These are phyloP conservation scores for Drosophila helvetica DNA, from an alignment of 2,888 invertebrate genomes.

Conservation along the genomic window DNA sequence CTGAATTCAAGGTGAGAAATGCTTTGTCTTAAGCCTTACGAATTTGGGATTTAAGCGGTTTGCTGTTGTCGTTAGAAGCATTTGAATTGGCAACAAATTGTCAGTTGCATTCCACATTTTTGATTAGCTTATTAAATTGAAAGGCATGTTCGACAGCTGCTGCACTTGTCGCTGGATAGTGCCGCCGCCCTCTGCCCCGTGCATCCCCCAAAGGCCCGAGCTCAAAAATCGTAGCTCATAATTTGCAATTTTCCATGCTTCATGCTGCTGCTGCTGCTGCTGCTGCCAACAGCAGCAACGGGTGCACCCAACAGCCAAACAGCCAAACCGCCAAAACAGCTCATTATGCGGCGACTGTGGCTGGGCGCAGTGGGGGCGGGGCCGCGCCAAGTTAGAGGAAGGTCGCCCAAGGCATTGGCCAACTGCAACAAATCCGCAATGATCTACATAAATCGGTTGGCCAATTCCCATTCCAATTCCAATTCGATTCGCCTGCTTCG, in stretches of 20 bases:
- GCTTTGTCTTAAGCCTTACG: too few relatives aligned
- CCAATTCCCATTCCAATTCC: constrained; percentile 1
- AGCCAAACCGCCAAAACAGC: neutral
- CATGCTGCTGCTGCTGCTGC: neutral
- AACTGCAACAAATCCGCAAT: neutral
- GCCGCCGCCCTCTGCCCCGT: constrained; percentile 11
- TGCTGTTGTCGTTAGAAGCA: too few relatives aligned
- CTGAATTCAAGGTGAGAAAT: too few relatives aligned
- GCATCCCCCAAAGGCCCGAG: neutral
- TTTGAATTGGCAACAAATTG: constrained; percentile 48
- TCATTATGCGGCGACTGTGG: constrained; percentile 13
- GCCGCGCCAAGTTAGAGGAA: constrained; percentile 17
- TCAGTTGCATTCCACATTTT: constrained; percentile 54
- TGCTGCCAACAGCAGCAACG: neutral
- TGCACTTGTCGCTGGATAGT: constrained; percentile 55
- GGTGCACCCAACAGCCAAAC: too few relatives aligned
- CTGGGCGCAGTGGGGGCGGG: constrained; percentile 37
- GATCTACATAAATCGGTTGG: constrained; percentile 31
- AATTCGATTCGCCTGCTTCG: constrained; percentile 7
- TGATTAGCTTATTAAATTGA: constrained; percentile 63
- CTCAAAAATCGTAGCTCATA: constrained; percentile 1
- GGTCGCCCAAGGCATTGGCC: constrained; percentile 28
- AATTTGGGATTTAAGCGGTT: too few relatives aligned
- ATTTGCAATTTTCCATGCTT: constrained; percentile 59
- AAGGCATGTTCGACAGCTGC: constrained; percentile 37